Base-by-base conservation (phyloP, 1,140 invertebrate genomes). In the Eumaeus atala region DNA sequence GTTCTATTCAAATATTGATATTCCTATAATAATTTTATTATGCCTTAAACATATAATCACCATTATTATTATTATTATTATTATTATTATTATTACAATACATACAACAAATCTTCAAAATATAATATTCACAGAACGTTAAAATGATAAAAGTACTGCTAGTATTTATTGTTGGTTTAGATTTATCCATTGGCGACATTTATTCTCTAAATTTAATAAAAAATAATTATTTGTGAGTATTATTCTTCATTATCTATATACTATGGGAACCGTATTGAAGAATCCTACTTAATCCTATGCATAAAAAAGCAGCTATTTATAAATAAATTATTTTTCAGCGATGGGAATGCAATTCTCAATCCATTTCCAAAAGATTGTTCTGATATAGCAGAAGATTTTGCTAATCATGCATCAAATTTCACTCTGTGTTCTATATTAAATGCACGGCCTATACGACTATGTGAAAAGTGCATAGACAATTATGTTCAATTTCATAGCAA, bases 371-470 rank as follows among this genome's bases (percentile, higher is more conserved):
- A 66, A 21, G 54, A 71, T 48, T 88, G 86, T 65, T 66, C 59
- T 54, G 54, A 57, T 5, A 70, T 84, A 33, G 67, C 87, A 44
- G 54, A 78, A 42, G 64, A 64, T 12, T 90, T 90, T 72, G 87
- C 89, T 16, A 51, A 83, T 37, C 66, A 74, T 67, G 74, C 87
- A 44, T 83, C 89, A 21, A 76, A 87, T 63, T 89, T 89, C 64
- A 89, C 86, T 17, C 69, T 67, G 48, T 91, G 90, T 74, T 85
- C 89, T 8, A 88, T 91, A 60, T 65, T 69, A 48, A 67, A 89
- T 82, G 85, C 89, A 14, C 72, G 84, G 56, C 90, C 90, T 9
- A 86, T 91, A 58, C 86, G 74, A 56, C 65, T 90, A 21, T 91
- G 90, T 74, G 82, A 89, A 67, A 73, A 70, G 17, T 91, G 90